Evolutionary conservation across 2,888 invertebrate species (phyloP).

Genomic region (Beris morrisii): DNA sequence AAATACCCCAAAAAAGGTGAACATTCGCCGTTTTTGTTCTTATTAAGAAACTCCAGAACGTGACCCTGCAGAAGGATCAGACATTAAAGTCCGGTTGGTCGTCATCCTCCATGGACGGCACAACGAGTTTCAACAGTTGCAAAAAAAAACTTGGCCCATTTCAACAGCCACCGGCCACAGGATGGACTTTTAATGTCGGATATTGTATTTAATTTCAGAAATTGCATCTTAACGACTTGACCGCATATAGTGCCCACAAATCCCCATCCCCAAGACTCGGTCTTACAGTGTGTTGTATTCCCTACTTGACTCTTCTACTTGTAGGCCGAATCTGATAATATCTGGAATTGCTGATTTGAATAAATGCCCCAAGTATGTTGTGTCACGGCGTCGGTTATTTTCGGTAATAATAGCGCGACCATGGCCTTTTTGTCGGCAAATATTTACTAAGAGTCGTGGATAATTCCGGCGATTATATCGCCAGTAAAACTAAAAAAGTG

Average conservation of each 20-base stretch:
- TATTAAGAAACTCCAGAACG: conserved; percentile 32
- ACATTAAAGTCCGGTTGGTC: conserved; percentile 22
- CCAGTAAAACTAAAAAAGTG: conserved; percentile 2
- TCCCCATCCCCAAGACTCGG: not conserved
- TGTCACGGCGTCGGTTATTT: conserved; percentile 33
- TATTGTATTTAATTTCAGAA: not conserved
- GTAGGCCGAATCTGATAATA: conserved; percentile 14
- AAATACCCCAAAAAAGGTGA: conserved; percentile 33
- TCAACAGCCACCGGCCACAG: conserved; percentile 2
- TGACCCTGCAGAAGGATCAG: conserved; percentile 37
- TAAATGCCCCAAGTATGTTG: conserved; percentile 30
- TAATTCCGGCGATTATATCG: conserved; percentile 5
- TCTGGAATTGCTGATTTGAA: conserved; percentile 33
- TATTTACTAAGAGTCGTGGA: conserved; percentile 23
- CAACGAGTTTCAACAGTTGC: no score
- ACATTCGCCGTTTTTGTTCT: conserved; percentile 8
- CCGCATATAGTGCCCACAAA: not conserved
- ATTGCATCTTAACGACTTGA: conserved; percentile 14
- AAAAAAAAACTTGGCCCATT: not conserved
- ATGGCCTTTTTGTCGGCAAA: conserved; percentile 34
- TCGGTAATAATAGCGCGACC: conserved; percentile 31
- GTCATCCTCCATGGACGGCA: no score
- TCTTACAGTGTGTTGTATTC: not conserved
- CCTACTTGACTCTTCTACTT: not conserved
- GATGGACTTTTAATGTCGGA: conserved; percentile 18